phyloP scores from a whole-genome alignment of 2,113 vertebrate genomes.

The Hydropotes inermis region DNA sequence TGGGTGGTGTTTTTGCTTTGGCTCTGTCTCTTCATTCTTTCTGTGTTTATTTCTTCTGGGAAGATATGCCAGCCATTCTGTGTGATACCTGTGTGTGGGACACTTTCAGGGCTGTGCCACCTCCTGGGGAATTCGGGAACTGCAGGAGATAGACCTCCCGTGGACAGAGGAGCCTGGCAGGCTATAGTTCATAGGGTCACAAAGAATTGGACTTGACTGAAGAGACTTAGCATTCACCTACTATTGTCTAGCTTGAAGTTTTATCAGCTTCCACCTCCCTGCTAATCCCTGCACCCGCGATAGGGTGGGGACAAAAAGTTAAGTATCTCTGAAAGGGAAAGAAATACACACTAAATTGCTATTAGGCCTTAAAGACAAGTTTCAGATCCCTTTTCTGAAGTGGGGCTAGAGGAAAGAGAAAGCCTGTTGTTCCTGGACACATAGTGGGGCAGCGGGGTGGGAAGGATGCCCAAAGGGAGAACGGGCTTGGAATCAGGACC shows the following conservation, averaged over 20 bases:
- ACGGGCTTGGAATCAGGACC: not conserved
- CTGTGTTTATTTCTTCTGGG: not conserved
- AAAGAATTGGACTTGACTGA: not conserved
- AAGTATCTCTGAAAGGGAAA: not conserved
- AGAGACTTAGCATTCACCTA: not conserved
- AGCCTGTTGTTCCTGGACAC: not conserved
- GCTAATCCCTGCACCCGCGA: accelerated
- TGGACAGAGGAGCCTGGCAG: not conserved
- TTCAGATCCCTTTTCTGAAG: not conserved
- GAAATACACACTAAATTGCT: not conserved
- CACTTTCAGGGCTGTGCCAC: not conserved
- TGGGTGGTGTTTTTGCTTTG: not conserved
- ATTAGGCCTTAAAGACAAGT: not conserved
- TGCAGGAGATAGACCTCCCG: not conserved
- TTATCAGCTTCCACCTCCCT: not conserved
- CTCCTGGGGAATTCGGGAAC: not conserved
- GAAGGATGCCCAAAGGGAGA: not conserved
- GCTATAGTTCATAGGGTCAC: not conserved
- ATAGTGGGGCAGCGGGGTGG: not conserved
- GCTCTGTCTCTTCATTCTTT: not conserved
- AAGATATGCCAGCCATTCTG: not conserved
- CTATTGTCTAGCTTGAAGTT: not conserved
- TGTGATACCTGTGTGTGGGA: no score
- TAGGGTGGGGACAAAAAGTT: not conserved
- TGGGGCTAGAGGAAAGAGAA: not conserved